Percentiles rank a stretch among this genome's conserved stretches.
Conservation (phyloP, 2,113 vertebrate genomes). For the Semnornis frantzii region DNA sequence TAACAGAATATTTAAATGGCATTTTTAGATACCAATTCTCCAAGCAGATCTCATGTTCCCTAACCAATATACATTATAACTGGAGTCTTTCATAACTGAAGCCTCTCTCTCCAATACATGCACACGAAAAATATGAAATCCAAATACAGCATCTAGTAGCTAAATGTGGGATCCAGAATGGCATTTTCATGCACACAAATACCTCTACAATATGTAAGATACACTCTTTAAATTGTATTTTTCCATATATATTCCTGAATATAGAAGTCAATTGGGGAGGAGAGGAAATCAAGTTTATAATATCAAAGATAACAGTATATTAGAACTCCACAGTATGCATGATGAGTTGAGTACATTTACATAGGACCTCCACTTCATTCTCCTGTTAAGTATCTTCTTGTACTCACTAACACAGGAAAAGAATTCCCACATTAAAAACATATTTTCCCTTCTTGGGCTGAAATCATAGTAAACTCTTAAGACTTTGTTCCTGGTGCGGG, state of each 20-base stretch:
- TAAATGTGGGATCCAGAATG: slow-evolving; percentile 8
- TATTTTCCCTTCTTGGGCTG: slow-evolving; percentile 35
- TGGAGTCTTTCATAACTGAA: slow-evolving; percentile 2
- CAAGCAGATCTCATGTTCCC: slow-evolving; percentile 72
- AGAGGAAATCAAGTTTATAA: not conserved
- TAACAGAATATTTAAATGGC: slow-evolving; percentile 74
- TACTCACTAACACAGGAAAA: slow-evolving; percentile 38
- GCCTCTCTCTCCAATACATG: not conserved
- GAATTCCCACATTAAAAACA: slow-evolving; percentile 23
- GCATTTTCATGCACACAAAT: slow-evolving; percentile 9
- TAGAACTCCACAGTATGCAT: slow-evolving; percentile 52
- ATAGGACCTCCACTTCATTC: slow-evolving; percentile 64
- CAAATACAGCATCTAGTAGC: slow-evolving; percentile 35
- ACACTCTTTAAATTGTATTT: slow-evolving; percentile 30
- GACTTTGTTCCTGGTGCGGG: not conserved
- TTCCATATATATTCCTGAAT: slow-evolving; percentile 5
- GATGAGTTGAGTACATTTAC: slow-evolving; percentile 72
- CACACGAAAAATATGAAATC: slow-evolving; percentile 30
- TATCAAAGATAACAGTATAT: slow-evolving; percentile 40
- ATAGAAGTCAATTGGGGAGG: not conserved
- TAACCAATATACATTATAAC: slow-evolving; percentile 34
- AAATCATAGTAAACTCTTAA: slow-evolving; percentile 25
- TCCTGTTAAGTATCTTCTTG: slow-evolving; percentile 15
- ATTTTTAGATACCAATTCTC: slow-evolving; percentile 76
- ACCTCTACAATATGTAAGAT: slow-evolving; percentile 43